Percentiles rank a stretch among this genome's conserved stretches.
These are phyloP conservation scores for Psilanteris sp. DNA, from an alignment of 1,140 invertebrate species.

Conservation along the genomic window DNA sequence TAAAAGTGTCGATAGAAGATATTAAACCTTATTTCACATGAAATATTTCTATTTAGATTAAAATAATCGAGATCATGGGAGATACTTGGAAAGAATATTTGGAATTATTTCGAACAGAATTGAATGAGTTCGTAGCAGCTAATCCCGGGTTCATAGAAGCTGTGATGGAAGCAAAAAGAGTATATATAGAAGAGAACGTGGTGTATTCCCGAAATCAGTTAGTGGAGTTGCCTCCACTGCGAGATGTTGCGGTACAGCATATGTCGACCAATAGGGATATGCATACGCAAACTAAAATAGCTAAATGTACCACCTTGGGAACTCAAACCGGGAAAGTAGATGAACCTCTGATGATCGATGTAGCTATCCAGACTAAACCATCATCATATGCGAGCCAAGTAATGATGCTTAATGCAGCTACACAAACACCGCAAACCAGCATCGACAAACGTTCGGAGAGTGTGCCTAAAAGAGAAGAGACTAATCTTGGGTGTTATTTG, in stretches of 20 bases:
- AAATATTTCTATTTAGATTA: not conserved
- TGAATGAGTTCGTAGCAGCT: not conserved
- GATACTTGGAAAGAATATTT: not conserved
- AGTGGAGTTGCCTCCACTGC: not conserved
- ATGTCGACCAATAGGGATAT: not conserved
- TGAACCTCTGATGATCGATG: too few species aligned
- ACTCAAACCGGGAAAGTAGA: too few species aligned
- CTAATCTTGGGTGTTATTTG: too few species aligned
- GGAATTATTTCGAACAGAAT: not conserved
- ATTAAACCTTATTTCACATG: not conserved
- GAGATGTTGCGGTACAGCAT: not conserved
- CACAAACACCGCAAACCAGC: too few species aligned
- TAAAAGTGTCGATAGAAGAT: not conserved
- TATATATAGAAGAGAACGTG: not conserved
- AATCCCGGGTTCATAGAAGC: not conserved
- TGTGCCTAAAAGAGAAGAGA: too few species aligned
- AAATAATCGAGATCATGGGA: too few species aligned
- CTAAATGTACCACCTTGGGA: too few species aligned
- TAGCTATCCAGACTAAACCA: too few species aligned
- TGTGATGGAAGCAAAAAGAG: not conserved
- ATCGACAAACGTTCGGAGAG: too few species aligned
- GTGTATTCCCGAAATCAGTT: not conserved
- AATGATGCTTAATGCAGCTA: too few species aligned
- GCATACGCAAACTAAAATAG: too few species aligned
- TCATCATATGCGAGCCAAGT: too few species aligned